Evolutionary conservation across 2,113 vertebrate species (phyloP).

Genomic region (Clupea harengus): DNA sequence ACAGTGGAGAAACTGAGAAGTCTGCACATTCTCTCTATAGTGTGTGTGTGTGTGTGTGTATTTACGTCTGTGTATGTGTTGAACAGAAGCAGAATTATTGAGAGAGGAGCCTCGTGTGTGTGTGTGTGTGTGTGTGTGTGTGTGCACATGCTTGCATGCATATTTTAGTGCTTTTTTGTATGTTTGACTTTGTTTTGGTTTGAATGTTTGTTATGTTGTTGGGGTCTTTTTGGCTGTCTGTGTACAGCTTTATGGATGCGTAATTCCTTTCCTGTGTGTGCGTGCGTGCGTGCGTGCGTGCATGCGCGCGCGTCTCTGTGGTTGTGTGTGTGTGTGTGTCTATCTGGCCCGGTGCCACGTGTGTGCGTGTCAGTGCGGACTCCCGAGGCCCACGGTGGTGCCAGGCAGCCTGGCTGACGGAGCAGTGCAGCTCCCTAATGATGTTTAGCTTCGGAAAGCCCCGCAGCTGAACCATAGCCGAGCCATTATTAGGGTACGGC

Average conservation of each 20-base stretch:
- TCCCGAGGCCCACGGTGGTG: slow-evolving; percentile 26
- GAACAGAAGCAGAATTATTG: too few relatives aligned
- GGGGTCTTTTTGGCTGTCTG: too few relatives aligned
- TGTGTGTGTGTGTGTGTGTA: neutral
- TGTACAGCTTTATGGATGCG: too few relatives aligned
- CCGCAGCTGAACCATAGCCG: slow-evolving; percentile 38
- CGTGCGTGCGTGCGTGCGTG: neutral
- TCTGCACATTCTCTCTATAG: neutral
- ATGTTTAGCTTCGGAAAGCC: slow-evolving; percentile 42
- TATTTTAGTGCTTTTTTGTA: too few relatives aligned
- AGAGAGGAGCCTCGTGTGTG: too few relatives aligned
- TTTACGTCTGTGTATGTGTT: too few relatives aligned
- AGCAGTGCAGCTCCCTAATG: slow-evolving; percentile 24
- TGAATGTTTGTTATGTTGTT: too few relatives aligned
- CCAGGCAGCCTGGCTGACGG: slow-evolving; percentile 30
- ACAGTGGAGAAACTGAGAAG: neutral
- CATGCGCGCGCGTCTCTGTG: neutral
- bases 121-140: neutral
- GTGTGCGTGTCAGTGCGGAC: neutral
- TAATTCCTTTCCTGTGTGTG: neutral
- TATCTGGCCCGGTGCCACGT: slow-evolving; percentile 1
- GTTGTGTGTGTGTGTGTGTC: neutral
- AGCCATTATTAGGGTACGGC: slow-evolving; percentile 40
- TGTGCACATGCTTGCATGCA: neutral
- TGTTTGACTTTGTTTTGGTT: too few relatives aligned